Percentiles rank a stretch among this genome's conserved stretches.
phyloP scores from a whole-genome alignment of 2,888 invertebrate species.

The Andrena trimmerana region DNA sequence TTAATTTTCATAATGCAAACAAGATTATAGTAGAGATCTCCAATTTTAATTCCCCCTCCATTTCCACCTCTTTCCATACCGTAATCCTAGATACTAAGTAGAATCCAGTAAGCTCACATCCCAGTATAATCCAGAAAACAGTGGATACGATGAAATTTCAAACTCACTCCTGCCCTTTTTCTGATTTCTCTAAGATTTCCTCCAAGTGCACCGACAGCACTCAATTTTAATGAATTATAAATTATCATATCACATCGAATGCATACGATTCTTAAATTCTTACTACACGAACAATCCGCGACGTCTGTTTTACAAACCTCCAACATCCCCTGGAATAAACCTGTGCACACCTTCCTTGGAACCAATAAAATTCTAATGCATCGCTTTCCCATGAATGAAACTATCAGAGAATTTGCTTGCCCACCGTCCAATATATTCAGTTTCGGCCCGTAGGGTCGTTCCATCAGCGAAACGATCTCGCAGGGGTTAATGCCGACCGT shows the following conservation, averaged over 20 bases:
- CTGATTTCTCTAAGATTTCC: no score
- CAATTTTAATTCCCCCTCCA: no score
- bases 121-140: not conserved
- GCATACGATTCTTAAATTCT: no score
- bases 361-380: not conserved
- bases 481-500: conserved; percentile 45
- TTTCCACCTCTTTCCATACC: no score
- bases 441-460: conserved; percentile 12
- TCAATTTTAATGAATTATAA: no score
- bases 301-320: no score
- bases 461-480: conserved; percentile 57
- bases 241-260: no score
- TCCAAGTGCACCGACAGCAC: no score
- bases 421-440: conserved; percentile 32
- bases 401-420: conserved; percentile 36
- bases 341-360: not conserved
- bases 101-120: not conserved
- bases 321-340: not conserved
- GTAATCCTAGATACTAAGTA: not conserved
- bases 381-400: conserved; percentile 6
- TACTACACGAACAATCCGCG: no score
- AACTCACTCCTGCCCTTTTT: no score
- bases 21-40: no score
- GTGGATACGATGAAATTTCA: no score
- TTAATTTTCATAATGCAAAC: not conserved